Base-by-base conservation (phyloP, 2,797 vertebrate genomes). In the Amniataba percoides region DNA sequence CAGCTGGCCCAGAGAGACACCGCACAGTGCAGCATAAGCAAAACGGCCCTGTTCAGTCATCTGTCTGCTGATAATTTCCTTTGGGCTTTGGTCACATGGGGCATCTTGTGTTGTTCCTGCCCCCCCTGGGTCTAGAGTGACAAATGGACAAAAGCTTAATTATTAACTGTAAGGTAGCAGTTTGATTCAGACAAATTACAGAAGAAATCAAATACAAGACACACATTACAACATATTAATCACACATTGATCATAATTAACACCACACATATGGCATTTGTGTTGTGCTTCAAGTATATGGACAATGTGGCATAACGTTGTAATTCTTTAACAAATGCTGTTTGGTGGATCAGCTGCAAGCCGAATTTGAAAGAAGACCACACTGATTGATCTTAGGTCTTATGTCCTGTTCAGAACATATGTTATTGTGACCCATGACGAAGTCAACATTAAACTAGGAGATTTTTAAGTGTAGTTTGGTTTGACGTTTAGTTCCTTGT, bases 21-120 rank as follows among this genome's bases (percentile, higher is more conserved):
- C 93, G 31, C 97, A 97, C 34, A 99, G 93, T 0, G 96, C 98
- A 0, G 96, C 96, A 0, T 94, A 98, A 0, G 97, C 96, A 45
- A 99, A 99, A 1, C 96, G 95, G 13, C 91, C 96, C 0, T 95
- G 89, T 31, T 99, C 97, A 0, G 83, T 87, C 85, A 99, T 88
- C 83, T 53, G 93, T 48, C 59, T 90, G 80, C 96, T 93, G 21
- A 84, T 67, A 1, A 85, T 60, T 0, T 60, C 83, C 52, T 84
- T 80, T n/a, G 73, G 68, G 21, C 34, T 45, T 3, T 74, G 77
- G 56, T 84, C 81, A 78, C 65, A 19, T 21, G 77, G 77, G 8
- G 14, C 71, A 63, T 71, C 75, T 64, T 45, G 53, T 62, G 75
- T 53, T 46, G 52, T 39, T 51, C 83, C 94, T 36, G 83, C 68